These are phyloP conservation scores for Romanogobio albipinnatus DNA, from an alignment of 2,113 vertebrate species.

Conservation along the genomic window DNA sequence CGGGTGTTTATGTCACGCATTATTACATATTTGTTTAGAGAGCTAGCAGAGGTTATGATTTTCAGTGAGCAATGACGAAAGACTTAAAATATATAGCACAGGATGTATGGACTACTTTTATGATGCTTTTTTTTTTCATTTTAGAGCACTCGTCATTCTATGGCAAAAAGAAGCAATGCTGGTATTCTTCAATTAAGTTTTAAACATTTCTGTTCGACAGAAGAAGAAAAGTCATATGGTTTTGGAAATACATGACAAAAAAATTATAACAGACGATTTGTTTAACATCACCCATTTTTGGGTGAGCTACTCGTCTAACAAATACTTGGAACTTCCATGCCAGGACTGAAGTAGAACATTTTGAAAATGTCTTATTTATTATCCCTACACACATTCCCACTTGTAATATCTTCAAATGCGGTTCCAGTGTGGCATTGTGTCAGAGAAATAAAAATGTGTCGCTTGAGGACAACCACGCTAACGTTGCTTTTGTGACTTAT, in stretches of 20 bases:
- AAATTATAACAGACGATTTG: neutral
- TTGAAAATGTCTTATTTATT: neutral
- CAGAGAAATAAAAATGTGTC: slow-evolving; percentile 25
- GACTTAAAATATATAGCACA: no score
- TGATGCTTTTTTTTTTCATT: no score
- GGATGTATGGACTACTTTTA: no score
- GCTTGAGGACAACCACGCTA: slow-evolving; percentile 31
- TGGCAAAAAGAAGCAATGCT: neutral
- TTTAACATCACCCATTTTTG: neutral
- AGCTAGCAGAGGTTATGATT: neutral
- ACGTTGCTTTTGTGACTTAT: slow-evolving; percentile 40
- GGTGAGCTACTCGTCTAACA: neutral
- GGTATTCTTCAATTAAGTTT: neutral
- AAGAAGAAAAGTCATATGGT: neutral
- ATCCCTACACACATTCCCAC: slow-evolving; percentile 18
- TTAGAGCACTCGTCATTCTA: no score
- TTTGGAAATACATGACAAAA: neutral
- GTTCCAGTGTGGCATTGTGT: slow-evolving; percentile 12
- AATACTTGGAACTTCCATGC: neutral
- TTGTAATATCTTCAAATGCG: slow-evolving; percentile 28
- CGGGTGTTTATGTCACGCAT: no score
- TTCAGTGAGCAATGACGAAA: neutral
- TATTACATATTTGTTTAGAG: neutral
- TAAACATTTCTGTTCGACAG: neutral
- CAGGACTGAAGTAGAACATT: neutral